These are phyloP conservation scores for Sinocyclocheilus anshuiensis DNA, from an alignment of 2,113 vertebrate genomes.

Conservation along the genomic window DNA sequence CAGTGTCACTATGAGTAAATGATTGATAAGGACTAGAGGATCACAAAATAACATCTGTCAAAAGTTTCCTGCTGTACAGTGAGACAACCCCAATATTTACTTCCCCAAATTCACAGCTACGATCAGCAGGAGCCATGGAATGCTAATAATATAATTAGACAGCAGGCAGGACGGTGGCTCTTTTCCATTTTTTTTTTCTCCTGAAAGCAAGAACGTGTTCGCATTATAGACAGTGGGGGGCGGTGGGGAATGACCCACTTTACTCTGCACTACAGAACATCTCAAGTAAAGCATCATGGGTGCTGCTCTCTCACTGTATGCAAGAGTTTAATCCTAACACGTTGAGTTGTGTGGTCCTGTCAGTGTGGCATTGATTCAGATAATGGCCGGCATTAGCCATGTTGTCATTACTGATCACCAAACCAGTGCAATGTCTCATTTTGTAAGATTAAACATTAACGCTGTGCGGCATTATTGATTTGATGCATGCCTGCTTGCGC, in stretches of 20 bases:
- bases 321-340: neutral
- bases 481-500: slow-evolving; percentile 35
- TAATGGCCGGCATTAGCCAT: neutral
- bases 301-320: neutral
- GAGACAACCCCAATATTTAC: neutral
- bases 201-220: neutral
- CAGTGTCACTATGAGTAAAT: neutral
- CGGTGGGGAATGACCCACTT: slow-evolving; percentile 38
- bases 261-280: slow-evolving; percentile 7
- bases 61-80: slow-evolving; percentile 1
- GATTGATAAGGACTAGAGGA: neutral
- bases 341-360: slow-evolving; percentile 3
- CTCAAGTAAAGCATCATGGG: slow-evolving; percentile 9
- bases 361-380: neutral
- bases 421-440: slow-evolving; percentile 11
- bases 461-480: slow-evolving; percentile 33
- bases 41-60: neutral
- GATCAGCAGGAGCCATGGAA: slow-evolving; percentile 30
- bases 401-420: neutral
- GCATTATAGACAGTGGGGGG: neutral
- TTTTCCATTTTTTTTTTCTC: slow-evolving; percentile 11
- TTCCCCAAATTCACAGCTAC: slow-evolving; percentile 25
- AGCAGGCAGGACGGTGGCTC: slow-evolving; percentile 4
- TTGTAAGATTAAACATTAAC: slow-evolving; percentile 52
- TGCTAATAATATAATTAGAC: slow-evolving; percentile 54